Percentiles rank a stretch among this genome's conserved stretches.
phyloP scores from a whole-genome alignment of 37 sponge, comb jelly and placozoan species.

The Corticium candelabrum region DNA sequence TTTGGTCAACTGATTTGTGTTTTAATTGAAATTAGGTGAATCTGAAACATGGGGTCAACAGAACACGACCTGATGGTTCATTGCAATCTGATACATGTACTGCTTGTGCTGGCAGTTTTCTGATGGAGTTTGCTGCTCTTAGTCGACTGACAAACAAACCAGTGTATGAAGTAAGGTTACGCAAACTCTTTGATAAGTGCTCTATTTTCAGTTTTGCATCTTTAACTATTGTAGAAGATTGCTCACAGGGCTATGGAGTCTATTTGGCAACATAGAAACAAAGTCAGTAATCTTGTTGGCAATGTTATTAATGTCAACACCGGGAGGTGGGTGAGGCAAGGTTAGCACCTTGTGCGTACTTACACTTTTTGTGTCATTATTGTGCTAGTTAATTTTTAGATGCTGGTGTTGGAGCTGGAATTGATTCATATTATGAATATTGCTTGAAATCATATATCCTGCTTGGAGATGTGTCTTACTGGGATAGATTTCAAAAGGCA shows the following conservation, averaged over 20 bases:
- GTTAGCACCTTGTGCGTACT: constrained; percentile 12
- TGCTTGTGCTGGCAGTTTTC: constrained; percentile 89
- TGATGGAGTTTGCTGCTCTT: constrained; percentile 94
- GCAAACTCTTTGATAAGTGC: neutral
- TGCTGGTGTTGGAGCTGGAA: constrained; percentile 80
- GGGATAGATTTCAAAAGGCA: constrained; percentile 60
- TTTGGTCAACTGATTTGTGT: too few species aligned
- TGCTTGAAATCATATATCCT: constrained; percentile 81
- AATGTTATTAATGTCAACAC: constrained; percentile 74
- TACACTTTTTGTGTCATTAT: neutral
- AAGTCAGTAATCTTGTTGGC: constrained; percentile 63
- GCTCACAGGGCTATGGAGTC: constrained; percentile 71
- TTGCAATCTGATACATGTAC: constrained; percentile 66
- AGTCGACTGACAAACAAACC: constrained; percentile 71
- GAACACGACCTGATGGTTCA: too few species aligned
- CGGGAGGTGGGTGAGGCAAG: constrained; percentile 87
- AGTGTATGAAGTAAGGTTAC: constrained; percentile 39
- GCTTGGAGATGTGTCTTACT: constrained; percentile 60
- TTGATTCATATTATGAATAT: constrained; percentile 98
- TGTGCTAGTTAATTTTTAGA: constrained; percentile 12
- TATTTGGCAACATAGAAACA: constrained; percentile 62
- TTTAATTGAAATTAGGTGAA: too few species aligned
- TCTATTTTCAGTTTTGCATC: neutral
- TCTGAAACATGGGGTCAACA: too few species aligned
- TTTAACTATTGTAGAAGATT: constrained; percentile 16